Evolutionary conservation across 2,113 vertebrate species (phyloP).

Genomic region (Syrrhaptes paradoxus): DNA sequence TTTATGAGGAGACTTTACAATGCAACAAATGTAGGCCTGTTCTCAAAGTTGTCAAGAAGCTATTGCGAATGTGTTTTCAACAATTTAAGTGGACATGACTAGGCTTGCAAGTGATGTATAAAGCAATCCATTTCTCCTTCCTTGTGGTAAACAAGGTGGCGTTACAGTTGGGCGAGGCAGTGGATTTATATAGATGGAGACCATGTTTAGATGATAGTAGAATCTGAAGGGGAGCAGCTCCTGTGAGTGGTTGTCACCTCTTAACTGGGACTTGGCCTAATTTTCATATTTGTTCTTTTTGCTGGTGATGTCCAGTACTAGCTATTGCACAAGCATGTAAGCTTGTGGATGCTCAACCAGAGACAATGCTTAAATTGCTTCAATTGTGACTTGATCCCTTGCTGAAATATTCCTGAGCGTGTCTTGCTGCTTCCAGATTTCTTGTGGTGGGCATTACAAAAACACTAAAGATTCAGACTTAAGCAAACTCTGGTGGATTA

Average conservation of each 20-base stretch:
- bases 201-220: background rate
- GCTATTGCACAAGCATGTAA: rapidly evolving
- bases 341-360: background rate
- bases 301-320: background rate
- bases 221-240: background rate
- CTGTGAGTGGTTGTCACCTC: background rate
- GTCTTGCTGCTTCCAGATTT: background rate
- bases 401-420: background rate
- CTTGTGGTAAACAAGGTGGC: background rate
- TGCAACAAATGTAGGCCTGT: background rate
- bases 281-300: background rate
- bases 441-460: background rate
- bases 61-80: background rate
- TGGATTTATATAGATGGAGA: background rate
- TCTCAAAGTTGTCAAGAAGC: background rate
- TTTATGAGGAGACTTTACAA: background rate
- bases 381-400: background rate
- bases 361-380: background rate
- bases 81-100: background rate
- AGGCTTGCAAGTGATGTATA: background rate
- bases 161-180: background rate
- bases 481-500: background rate
- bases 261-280: background rate
- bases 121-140: background rate
- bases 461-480: background rate